These are phyloP conservation scores for Orestias chungarensis DNA, from an alignment of 2,797 vertebrate species.

Conservation along the genomic window DNA sequence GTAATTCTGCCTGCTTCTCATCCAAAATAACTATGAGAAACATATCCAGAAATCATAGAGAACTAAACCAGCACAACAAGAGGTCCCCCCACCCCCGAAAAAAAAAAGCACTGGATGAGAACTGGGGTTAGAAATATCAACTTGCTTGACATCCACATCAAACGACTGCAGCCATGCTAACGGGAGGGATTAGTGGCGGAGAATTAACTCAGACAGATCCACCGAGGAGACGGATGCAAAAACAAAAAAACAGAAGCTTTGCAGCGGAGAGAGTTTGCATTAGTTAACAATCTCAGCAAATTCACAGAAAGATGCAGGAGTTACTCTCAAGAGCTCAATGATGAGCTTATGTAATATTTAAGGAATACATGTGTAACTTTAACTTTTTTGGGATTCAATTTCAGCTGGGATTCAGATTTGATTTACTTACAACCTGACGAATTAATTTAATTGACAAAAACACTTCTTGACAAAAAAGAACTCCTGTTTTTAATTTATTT, in stretches of 20 bases:
- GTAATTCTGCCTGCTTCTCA: slow-evolving; percentile 92
- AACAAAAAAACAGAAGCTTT: slow-evolving; percentile 73
- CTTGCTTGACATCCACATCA: slow-evolving; percentile 96
- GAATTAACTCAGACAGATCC: slow-evolving; percentile 65
- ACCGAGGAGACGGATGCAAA: slow-evolving; percentile 72
- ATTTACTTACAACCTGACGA: slow-evolving; percentile 24
- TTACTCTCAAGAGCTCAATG: slow-evolving; percentile 35
- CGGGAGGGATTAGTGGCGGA: slow-evolving; percentile 75
- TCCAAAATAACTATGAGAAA: slow-evolving; percentile 82
- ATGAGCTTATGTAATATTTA: slow-evolving; percentile 15
- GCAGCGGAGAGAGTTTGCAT: slow-evolving; percentile 82
- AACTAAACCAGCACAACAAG: slow-evolving; percentile 62
- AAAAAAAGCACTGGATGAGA: slow-evolving; percentile 88
- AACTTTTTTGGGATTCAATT: slow-evolving; percentile 18
- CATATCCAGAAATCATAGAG: slow-evolving; percentile 73
- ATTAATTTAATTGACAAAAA: slow-evolving; percentile 24
- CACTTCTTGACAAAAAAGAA: slow-evolving; percentile 38
- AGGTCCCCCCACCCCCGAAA: slow-evolving; percentile 84
- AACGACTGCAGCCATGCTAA: slow-evolving; percentile 82
- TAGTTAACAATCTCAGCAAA: slow-evolving; percentile 83
- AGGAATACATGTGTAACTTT: neutral
- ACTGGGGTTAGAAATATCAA: slow-evolving; percentile 97
- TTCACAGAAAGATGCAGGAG: slow-evolving; percentile 63
- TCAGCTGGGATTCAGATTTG: slow-evolving; percentile 30
- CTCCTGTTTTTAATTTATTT: slow-evolving; percentile 61